Evolutionary conservation across 2,113 vertebrate genomes (phyloP).

Genomic region (Buteo buteo): DNA sequence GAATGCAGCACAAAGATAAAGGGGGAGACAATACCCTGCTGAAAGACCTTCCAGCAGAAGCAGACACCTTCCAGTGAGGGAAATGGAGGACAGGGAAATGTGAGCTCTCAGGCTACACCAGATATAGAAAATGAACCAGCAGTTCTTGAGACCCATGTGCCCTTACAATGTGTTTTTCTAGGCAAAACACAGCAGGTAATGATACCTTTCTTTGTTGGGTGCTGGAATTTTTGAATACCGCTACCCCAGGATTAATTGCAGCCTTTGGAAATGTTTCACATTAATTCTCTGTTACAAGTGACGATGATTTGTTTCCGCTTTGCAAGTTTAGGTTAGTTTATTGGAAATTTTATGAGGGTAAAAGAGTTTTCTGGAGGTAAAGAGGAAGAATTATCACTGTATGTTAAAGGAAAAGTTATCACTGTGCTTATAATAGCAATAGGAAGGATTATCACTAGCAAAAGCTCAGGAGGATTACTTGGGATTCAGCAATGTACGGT

Average conservation of each 20-base stretch:
- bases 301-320: not conserved
- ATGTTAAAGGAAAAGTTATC: conserved; percentile 18
- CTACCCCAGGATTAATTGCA: conserved; percentile 12
- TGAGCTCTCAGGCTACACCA: not conserved
- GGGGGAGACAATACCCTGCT: not conserved
- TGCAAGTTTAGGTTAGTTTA: not conserved
- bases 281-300: not conserved
- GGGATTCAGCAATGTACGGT: conserved; percentile 17
- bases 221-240: not conserved
- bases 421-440: not conserved
- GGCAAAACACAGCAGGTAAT: not conserved
- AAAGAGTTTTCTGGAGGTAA: not conserved
- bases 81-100: not conserved
- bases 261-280: not conserved
- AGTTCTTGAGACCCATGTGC: not conserved
- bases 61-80: not conserved
- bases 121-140: not conserved
- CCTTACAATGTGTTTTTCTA: not conserved
- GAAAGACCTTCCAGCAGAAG: not conserved
- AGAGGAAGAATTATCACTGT: conserved; percentile 21
- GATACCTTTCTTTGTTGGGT: not conserved
- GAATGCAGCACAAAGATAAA: conserved; percentile 49
- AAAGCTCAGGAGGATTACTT: conserved; percentile 42
- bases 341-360: conserved; percentile 2
- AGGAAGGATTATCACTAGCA: conserved; percentile 18